Conservation (phyloP, 2,888 invertebrate genomes). For the Melangyna quadrimaculata region DNA sequence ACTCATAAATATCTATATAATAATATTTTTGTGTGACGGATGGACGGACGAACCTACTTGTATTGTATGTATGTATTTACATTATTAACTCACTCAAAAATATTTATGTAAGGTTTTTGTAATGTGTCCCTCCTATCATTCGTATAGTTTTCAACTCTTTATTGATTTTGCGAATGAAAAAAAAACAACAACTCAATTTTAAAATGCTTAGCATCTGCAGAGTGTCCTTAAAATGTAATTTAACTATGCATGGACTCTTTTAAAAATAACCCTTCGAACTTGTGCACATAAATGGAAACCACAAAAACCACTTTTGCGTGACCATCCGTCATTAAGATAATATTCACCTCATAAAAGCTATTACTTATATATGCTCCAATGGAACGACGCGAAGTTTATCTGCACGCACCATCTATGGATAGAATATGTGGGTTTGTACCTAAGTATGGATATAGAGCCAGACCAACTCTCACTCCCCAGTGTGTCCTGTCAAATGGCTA, state of each 20-base stretch:
- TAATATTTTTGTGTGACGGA: too few species aligned
- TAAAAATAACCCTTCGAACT: background rate
- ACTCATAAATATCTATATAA: too few species aligned
- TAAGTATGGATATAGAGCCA: too few species aligned
- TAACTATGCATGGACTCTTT: background rate
- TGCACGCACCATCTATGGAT: constrained; percentile 37
- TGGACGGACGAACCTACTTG: too few species aligned
- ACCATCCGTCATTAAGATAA: constrained; percentile 31
- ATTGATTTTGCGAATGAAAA: background rate
- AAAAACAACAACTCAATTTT: background rate
- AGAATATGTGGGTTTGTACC: background rate
- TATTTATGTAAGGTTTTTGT: background rate
- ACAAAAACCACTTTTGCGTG: constrained; percentile 40
- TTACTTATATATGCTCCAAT: background rate
- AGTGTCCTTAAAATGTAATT: background rate
- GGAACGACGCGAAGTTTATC: constrained; percentile 38
- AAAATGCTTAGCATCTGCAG: background rate
- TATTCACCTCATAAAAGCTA: constrained; percentile 21
- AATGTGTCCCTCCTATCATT: too few species aligned
- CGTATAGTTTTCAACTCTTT: background rate
- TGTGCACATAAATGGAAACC: constrained; percentile 9
- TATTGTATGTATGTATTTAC: too few species aligned
- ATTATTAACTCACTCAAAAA: too few species aligned
- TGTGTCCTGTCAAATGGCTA: constrained; percentile 44
- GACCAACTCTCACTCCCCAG: background rate